phyloP scores from a whole-genome alignment of 2,113 vertebrate species.

The Geococcyx californianus region DNA sequence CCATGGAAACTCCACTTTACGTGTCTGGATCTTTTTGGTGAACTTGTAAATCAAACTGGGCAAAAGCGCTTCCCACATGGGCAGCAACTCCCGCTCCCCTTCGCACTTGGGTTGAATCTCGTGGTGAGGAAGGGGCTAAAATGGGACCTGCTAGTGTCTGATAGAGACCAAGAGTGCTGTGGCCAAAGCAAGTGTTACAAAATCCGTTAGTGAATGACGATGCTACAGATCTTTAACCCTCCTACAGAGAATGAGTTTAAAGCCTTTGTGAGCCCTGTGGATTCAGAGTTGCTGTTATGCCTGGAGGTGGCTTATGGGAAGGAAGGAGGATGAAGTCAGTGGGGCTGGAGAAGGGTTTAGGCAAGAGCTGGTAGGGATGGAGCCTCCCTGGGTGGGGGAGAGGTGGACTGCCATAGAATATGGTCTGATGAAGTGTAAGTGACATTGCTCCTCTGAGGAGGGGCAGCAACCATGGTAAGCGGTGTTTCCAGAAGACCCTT shows the following conservation, averaged over 20 bases:
- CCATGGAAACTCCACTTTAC: rapidly evolving
- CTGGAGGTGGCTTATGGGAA: rapidly evolving
- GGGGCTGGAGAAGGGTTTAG: neutral
- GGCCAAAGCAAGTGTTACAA: neutral
- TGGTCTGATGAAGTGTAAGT: neutral
- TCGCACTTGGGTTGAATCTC: rapidly evolving
- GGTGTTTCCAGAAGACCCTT: neutral
- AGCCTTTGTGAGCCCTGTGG: rapidly evolving
- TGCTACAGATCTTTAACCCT: neutral
- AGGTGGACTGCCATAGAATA: neutral
- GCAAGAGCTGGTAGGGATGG: neutral
- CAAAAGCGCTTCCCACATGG: rapidly evolving
- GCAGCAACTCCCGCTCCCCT: neutral
- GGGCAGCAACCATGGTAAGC: neutral
- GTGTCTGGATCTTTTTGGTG: neutral
- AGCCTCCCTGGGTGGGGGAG: neutral
- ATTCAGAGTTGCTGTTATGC: neutral
- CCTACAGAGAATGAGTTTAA: neutral
- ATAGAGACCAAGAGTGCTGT: rapidly evolving
- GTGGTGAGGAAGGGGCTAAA: neutral
- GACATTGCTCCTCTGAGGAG: neutral
- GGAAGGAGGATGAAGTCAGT: neutral
- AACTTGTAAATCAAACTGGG: neutral
- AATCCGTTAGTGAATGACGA: neutral
- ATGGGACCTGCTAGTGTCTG: neutral